phyloP scores from a whole-genome alignment of 2,888 invertebrate genomes.

The Drosophila subquinaria region DNA sequence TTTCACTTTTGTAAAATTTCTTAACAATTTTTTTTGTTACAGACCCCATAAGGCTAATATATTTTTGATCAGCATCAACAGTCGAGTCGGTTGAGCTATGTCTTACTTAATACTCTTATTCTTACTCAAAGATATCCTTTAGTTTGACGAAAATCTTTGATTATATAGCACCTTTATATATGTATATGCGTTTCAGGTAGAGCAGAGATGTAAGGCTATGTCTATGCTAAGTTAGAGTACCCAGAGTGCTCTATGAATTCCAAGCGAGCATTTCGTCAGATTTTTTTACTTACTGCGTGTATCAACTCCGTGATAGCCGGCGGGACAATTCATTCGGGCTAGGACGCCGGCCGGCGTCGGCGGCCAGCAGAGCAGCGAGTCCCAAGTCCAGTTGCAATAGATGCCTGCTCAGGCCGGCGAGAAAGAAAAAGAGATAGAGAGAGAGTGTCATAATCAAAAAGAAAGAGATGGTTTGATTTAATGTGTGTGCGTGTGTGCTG shows the following conservation, averaged over 20 bases:
- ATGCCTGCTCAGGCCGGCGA: slow-evolving; percentile 59
- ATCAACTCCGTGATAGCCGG: slow-evolving; percentile 89
- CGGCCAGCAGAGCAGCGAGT: slow-evolving; percentile 95
- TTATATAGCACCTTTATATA: no score
- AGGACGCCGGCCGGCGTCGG: slow-evolving; percentile 90
- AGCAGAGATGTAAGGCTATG: not conserved
- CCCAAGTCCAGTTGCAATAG: slow-evolving; percentile 91
- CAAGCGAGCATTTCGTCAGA: not conserved
- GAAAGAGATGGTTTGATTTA: not conserved
- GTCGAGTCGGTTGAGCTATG: no score
- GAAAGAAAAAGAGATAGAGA: not conserved
- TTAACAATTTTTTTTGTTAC: no score
- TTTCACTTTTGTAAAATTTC: no score
- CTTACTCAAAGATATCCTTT: no score
- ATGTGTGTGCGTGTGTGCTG: not conserved
- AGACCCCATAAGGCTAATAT: no score
- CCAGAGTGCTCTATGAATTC: not conserved
- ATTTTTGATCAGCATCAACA: no score
- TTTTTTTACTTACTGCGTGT: slow-evolving; percentile 88
- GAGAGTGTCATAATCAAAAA: not conserved
- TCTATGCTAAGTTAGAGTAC: not conserved
- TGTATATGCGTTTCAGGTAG: not conserved
- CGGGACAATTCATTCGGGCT: slow-evolving; percentile 91
- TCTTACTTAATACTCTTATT: no score
- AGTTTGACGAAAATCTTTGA: no score